A percentile compares a stretch with the other conserved stretches of the same genome.
Evolutionary conservation across 2,888 invertebrate species (phyloP).

Genomic region (Creontiades dilutus): DNA sequence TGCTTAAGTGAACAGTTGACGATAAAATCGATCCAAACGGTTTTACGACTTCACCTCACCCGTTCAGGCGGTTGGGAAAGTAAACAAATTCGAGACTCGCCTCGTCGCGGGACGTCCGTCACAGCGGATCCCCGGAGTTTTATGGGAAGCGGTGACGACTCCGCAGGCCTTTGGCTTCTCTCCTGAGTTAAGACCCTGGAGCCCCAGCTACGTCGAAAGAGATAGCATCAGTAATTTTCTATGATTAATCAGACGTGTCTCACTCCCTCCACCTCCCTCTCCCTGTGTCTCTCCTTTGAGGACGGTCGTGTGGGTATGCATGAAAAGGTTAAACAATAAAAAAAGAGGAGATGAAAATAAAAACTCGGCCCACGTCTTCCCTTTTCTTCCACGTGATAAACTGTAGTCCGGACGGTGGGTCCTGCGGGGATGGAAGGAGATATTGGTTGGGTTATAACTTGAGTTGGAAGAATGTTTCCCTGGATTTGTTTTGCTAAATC

Average conservation of each 20-base stretch:
- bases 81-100: neutral
- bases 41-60: too few relatives aligned
- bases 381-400: constrained; percentile 48
- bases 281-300: neutral
- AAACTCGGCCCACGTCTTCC: constrained; percentile 61
- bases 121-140: constrained; percentile 3
- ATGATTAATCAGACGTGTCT: constrained; percentile 71
- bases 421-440: constrained; percentile 39
- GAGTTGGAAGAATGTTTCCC: constrained; percentile 19
- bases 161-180: neutral
- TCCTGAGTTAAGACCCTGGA: neutral
- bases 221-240: constrained; percentile 71
- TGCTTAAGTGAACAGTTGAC: too few relatives aligned
- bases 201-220: neutral
- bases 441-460: constrained; percentile 49
- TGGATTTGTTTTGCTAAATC: constrained; percentile 54
- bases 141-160: constrained; percentile 21
- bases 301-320: constrained; percentile 62
- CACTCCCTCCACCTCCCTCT: neutral
- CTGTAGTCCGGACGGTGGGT: constrained; percentile 46
- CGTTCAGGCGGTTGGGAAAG: too few relatives aligned
- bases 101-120: neutral
- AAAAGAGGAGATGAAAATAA: constrained; percentile 42
- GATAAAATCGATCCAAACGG: too few relatives aligned
- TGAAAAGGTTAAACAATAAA: constrained; percentile 37